Evolutionary conservation across 2,888 invertebrate genomes (phyloP).

Genomic region (Urechis unicinctus): DNA sequence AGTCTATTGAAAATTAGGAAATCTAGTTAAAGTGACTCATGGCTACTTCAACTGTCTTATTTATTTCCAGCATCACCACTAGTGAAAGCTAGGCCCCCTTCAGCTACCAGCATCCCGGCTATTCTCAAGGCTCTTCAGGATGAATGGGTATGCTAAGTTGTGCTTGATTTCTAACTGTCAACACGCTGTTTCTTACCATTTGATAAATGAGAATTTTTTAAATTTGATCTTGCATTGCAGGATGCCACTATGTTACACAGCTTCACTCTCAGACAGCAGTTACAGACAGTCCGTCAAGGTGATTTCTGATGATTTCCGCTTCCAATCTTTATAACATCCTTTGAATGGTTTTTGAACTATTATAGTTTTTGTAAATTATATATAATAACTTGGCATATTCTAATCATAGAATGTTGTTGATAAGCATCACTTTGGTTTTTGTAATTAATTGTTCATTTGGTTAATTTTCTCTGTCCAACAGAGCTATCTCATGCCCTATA

Average conservation of each 20-base stretch:
- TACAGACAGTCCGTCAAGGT: constrained; percentile 86
- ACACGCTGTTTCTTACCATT: not conserved
- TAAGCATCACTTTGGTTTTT: not conserved
- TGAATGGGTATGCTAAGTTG: constrained; percentile 45
- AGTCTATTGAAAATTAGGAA: too few species aligned
- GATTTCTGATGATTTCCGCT: constrained; percentile 2
- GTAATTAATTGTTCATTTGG: not conserved
- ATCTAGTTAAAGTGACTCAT: not conserved
- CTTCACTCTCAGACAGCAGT: constrained; percentile 93
- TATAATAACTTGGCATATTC: too few species aligned
- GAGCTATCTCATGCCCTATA: constrained; percentile 79
- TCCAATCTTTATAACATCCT: too few species aligned
- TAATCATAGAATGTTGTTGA: not conserved
- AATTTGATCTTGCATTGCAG: constrained; percentile 31
- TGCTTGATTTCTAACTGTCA: constrained; percentile 40
- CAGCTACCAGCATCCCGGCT: constrained; percentile 94
- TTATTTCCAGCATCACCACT: constrained; percentile 68
- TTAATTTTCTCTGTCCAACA: constrained; percentile 23
- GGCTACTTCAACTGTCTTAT: not conserved
- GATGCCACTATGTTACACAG: constrained; percentile 97
- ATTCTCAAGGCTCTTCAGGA: constrained; percentile 58
- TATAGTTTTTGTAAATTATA: not conserved
- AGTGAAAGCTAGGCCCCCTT: constrained; percentile 93
- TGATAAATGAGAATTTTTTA: not conserved
- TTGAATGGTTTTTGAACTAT: too few species aligned